These are phyloP conservation scores for Fragariocoptes setiger DNA, from an alignment of 1,140 invertebrate genomes.

Conservation along the genomic window DNA sequence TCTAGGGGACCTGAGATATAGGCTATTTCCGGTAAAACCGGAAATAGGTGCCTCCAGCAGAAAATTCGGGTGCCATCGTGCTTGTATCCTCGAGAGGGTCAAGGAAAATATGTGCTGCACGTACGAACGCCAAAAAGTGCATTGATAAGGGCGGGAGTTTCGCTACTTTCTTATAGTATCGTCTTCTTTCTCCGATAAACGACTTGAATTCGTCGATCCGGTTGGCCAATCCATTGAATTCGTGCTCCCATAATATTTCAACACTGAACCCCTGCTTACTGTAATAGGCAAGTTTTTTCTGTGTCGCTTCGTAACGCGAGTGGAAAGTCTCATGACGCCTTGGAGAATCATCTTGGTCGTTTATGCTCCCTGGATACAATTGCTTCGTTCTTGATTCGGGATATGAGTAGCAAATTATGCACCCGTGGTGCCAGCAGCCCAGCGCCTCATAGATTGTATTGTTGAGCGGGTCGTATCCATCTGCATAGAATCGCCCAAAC, in stretches of 20 bases:
- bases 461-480: too few relatives aligned
- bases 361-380: too few relatives aligned
- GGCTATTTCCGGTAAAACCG: too few relatives aligned
- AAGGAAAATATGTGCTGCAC: neutral
- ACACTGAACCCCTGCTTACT: neutral
- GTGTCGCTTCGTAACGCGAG: neutral
- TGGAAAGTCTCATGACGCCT: constrained; percentile 1
- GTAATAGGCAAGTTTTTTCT: neutral
- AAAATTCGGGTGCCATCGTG: too few relatives aligned
- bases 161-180: neutral
- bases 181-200: neutral
- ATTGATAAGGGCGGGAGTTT: neutral
- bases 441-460: too few relatives aligned
- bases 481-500: constrained; percentile 1
- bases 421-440: too few relatives aligned
- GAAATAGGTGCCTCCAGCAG: too few relatives aligned
- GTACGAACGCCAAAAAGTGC: neutral
- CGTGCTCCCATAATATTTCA: constrained; percentile 1
- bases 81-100: too few relatives aligned
- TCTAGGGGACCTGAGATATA: too few relatives aligned
- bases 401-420: too few relatives aligned
- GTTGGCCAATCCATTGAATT: neutral
- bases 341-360: too few relatives aligned
- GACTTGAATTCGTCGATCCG: neutral
- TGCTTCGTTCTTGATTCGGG: too few relatives aligned